Evolutionary conservation across 2,113 vertebrate species (phyloP), one percentile per base, ranked within the genome.

Genomic region (Odocoileus hemionus): DNA sequence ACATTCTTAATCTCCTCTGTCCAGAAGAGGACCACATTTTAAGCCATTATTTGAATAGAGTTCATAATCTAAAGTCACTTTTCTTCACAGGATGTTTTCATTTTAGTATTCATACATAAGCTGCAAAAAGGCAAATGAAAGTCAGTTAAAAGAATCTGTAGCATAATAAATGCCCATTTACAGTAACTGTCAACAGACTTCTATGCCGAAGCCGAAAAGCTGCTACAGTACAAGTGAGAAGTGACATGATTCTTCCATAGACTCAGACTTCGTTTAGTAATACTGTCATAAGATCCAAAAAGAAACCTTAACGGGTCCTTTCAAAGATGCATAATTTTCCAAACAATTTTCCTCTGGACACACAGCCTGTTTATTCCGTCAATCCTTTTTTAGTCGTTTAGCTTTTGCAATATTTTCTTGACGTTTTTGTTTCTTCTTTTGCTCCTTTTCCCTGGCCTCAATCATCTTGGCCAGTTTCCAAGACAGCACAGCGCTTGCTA

Each of bases 391-490:
- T 89, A 98, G 99, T 98, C 99, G 98, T 99, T 99, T 99, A 98
- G 99, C 99, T 98, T 99, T 99, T 95, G 99, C 99, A 97, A 99
- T 99, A 98, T 99, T 99, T 98, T 99, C 99, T 97, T 99, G 99
- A 47, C 99, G 99, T 97, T 99, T 99, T 98, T 99, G 99, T 97
- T 99, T 99, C 98, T 99, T 99, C 98, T 99, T 99, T 96, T 99
- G 99, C 95, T 99, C 99, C 57, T 99, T 99, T 95, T 99, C 99
- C 80, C 99, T 99, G 96, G 99, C 99, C 98, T 99, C 99, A 60
- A 99, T 99, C 99, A 99, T 99, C 98, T 99, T 99, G 97, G 99
- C 99, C 95, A 99, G 99, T 98, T 99, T 99, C 99, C 99, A 99
- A 1, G 99, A 99, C 94, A 99, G 99, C 8, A 99, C 98, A 0